Evolutionary conservation across 2,888 invertebrate genomes (phyloP).

Genomic region (Plagodis dolabraria): DNA sequence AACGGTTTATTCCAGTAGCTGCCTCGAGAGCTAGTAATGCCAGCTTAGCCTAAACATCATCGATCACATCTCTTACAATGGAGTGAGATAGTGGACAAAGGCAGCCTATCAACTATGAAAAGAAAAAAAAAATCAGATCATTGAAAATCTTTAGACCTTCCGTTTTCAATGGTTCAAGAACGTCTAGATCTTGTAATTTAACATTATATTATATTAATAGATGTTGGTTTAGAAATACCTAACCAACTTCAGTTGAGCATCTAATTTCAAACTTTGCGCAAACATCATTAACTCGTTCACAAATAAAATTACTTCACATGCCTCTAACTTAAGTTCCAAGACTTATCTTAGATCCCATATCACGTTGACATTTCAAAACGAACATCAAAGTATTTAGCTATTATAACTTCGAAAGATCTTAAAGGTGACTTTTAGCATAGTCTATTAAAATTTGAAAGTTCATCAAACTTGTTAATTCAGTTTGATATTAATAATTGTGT

Average conservation of each 20-base stretch:
- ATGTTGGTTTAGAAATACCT: too few relatives aligned
- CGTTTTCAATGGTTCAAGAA: too few relatives aligned
- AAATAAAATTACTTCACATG: neutral
- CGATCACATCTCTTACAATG: too few relatives aligned
- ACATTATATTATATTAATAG: too few relatives aligned
- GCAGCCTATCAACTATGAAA: too few relatives aligned
- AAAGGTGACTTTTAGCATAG: constrained; percentile 15
- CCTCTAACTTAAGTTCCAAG: neutral
- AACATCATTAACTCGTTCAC: neutral
- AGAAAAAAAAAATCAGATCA: too few relatives aligned
- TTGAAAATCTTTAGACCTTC: too few relatives aligned
- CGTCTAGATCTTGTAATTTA: too few relatives aligned
- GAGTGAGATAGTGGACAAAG: too few relatives aligned
- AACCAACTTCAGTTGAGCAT: neutral
- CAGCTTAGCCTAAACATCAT: too few relatives aligned
- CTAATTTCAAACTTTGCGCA: neutral
- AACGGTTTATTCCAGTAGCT: too few relatives aligned
- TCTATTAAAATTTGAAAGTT: constrained; percentile 13
- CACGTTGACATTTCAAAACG: constrained; percentile 28
- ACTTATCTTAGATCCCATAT: constrained; percentile 19
- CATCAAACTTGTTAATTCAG: constrained; percentile 16
- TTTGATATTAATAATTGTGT: constrained; percentile 3
- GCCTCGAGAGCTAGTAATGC: too few relatives aligned
- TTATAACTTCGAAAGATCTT: constrained; percentile 12
- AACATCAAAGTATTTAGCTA: constrained; percentile 12